phyloP scores from a whole-genome alignment of 2,113 vertebrate species.

The Sinocyclocheilus grahami region DNA sequence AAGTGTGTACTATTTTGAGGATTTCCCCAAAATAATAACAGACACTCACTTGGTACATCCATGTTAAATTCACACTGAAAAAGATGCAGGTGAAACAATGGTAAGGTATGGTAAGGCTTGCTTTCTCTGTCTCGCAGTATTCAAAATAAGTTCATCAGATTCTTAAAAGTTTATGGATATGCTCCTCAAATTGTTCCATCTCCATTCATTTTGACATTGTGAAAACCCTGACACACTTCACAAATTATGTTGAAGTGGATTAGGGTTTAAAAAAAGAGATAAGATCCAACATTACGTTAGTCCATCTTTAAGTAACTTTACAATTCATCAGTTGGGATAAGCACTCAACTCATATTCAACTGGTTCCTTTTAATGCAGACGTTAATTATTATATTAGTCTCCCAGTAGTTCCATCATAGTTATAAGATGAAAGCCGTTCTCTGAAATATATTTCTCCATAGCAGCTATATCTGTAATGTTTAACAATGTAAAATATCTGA shows the following conservation, averaged over 20 bases:
- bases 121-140: not conserved
- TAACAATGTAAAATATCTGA: slow-evolving; percentile 34
- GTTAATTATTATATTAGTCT: slow-evolving; percentile 10
- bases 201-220: not conserved
- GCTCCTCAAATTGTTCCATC: slow-evolving; percentile 9
- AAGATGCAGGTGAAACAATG: not conserved
- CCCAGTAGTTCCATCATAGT: not conserved
- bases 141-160: not conserved
- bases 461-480: slow-evolving; percentile 44
- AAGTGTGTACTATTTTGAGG: not conserved
- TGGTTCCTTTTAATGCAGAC: slow-evolving; percentile 26
- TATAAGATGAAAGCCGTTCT: slow-evolving; percentile 13
- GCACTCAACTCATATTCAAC: not conserved
- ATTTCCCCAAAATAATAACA: not conserved
- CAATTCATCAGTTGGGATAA: not conserved
- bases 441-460: slow-evolving; percentile 54
- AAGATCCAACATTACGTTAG: slow-evolving; percentile 19
- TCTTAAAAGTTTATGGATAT: not conserved
- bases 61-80: slow-evolving; percentile 24
- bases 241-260: slow-evolving; percentile 5
- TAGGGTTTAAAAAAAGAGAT: slow-evolving; percentile 21
- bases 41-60: slow-evolving; percentile 22
- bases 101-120: slow-evolving; percentile 25
- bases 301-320: slow-evolving; percentile 21
- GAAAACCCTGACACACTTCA: slow-evolving; percentile 17